Base-by-base conservation (phyloP, 2,888 invertebrate genomes). In the Dolomedes plantarius region DNA sequence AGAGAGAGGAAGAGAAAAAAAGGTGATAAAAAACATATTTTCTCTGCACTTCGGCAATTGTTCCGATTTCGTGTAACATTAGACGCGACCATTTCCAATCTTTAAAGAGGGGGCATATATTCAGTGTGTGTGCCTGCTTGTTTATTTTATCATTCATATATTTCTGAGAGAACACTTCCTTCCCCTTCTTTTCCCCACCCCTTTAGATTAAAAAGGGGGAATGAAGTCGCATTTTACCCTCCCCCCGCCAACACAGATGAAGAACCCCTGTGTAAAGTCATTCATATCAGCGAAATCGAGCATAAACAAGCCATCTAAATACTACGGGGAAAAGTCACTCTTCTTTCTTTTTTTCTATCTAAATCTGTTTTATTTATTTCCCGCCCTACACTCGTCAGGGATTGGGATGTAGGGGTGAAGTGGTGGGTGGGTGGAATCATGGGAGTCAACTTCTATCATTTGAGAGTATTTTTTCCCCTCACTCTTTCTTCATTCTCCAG, bases 61-160 rank as follows among this genome's bases (percentile, higher is more conserved):
- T 82, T 71, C 81, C 81, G 81, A 82, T 82, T 82, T 75, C 75
- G 82, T 69, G 82, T 82, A 82, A 82, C 75, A 82, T 75, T 71
- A 82, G 69, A 82, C 69, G 31, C 75, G 75, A 76, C 73, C 82
- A 75, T 69, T 82, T 82, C 67, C 75, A 69, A 69, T 71, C 71
- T 62, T 36, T 68, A 62, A 46, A 56, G 75, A 31, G 39, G 82
- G 36, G 56, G 68, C 32, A 23, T 36, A 19, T 19, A 32, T 2
- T 39, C 23, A 36, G 39, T 39, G 32, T 62, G 19, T 19, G 19
- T 62, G n/a, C n/a, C 68, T 39, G 56, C 23, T 46, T 46, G 29
- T 46, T 71, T 79, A 73, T 72, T 80, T 80, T 72, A 72, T 72
- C 72, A 73, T 80, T 80, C 65, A 39, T 64, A 65, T 79, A 73